Percentiles rank a stretch among this genome's conserved stretches.
These are phyloP conservation scores for Elysia crispata DNA, from an alignment of 2,888 invertebrate species.

Conservation along the genomic window DNA sequence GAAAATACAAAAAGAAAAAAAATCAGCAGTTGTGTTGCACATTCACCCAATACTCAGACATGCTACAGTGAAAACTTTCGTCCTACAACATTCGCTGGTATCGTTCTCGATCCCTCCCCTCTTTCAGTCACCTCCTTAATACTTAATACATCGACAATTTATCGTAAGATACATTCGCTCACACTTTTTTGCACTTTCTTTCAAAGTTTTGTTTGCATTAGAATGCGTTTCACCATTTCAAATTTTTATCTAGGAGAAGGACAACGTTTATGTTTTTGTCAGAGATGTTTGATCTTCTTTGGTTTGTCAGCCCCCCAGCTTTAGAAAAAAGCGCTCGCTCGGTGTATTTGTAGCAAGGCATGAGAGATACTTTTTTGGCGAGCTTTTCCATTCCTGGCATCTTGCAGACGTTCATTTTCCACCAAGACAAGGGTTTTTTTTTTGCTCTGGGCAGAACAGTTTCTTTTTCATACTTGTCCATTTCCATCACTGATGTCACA, in stretches of 20 bases:
- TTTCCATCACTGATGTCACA: slow-evolving; percentile 13
- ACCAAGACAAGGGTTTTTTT: slow-evolving; percentile 23
- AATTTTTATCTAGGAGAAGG: slow-evolving; percentile 1
- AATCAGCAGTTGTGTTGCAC: neutral
- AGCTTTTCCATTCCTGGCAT: neutral
- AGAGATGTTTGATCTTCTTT: slow-evolving; percentile 11
- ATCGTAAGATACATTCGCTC: slow-evolving; percentile 2
- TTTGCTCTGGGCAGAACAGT: slow-evolving; percentile 17
- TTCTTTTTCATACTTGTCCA: slow-evolving; percentile 13
- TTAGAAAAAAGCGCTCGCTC: slow-evolving; percentile 33
- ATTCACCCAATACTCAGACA: slow-evolving; percentile 13
- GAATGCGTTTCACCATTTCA: slow-evolving; percentile 15
- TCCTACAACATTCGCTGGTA: slow-evolving; percentile 14
- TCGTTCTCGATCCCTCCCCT: neutral
- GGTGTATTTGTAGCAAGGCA: slow-evolving; percentile 29
- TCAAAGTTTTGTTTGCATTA: slow-evolving; percentile 13
- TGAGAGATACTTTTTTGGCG: slow-evolving; percentile 29
- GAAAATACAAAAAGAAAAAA: too few species aligned
- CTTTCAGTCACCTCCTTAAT: slow-evolving; percentile 6
- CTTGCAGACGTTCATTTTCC: neutral
- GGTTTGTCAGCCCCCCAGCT: slow-evolving; percentile 9
- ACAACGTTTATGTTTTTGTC: slow-evolving; percentile 10
- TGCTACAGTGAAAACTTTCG: slow-evolving; percentile 13
- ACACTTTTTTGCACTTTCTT: neutral
- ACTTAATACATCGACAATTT: slow-evolving; percentile 3